Conservation (phyloP, 2,888 invertebrate species). For the Adelphocoris suturalis region DNA sequence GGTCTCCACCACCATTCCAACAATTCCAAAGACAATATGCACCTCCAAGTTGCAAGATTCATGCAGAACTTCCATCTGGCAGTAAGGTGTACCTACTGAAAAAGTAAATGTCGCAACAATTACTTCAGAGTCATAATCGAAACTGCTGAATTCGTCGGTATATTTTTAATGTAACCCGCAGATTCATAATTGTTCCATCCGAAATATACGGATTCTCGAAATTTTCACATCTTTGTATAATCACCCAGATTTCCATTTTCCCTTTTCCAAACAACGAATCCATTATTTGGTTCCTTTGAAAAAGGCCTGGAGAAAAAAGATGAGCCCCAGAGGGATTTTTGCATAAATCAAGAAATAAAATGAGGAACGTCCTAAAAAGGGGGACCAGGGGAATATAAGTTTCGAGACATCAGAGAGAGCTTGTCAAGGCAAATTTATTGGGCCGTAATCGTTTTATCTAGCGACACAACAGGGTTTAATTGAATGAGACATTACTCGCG, state of each 20-base stretch:
- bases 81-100: too few species aligned
- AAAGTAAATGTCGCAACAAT: too few species aligned
- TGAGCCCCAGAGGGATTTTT: not conserved
- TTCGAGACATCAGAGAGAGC: constrained; percentile 18
- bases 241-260: not conserved
- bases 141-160: too few species aligned
- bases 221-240: too few species aligned
- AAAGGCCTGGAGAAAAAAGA: not conserved
- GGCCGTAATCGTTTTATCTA: constrained; percentile 28
- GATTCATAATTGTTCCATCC: too few species aligned
- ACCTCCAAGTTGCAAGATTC: too few species aligned
- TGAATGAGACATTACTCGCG: constrained; percentile 35
- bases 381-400: constrained; percentile 2
- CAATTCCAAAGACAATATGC: too few species aligned
- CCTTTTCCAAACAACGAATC: not conserved
- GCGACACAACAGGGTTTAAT: constrained; percentile 27
- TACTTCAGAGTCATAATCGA: too few species aligned
- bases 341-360: constrained; percentile 44
- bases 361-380: not conserved
- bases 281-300: not conserved
- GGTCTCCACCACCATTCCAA: too few species aligned
- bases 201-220: too few species aligned
- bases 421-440: constrained; percentile 47
- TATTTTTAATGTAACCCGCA: too few species aligned
- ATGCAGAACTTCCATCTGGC: too few species aligned